Evolutionary conservation across 1,140 invertebrate species (phyloP).

Genomic region (Polypedilum pembai): DNA sequence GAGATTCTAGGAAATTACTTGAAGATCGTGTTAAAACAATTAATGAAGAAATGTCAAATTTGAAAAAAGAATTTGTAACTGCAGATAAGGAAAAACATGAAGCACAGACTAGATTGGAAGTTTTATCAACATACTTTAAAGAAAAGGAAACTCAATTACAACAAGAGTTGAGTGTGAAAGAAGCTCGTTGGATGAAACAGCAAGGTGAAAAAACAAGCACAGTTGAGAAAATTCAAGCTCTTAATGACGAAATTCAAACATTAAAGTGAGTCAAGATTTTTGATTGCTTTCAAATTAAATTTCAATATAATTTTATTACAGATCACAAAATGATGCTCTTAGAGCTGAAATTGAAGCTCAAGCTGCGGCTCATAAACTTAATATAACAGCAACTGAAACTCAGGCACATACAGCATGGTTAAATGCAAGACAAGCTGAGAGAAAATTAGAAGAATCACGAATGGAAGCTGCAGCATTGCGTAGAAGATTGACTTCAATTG

Average conservation of each 20-base stretch:
- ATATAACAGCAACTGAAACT: slow-evolving; percentile 64
- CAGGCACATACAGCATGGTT: slow-evolving; percentile 74
- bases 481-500: slow-evolving; percentile 55
- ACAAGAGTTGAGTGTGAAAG: slow-evolving; percentile 72
- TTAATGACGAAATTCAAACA: slow-evolving; percentile 72
- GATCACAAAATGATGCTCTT: slow-evolving; percentile 61
- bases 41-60: slow-evolving; percentile 42
- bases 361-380: slow-evolving; percentile 65
- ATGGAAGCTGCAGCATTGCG: slow-evolving; percentile 64
- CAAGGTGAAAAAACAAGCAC: slow-evolving; percentile 73
- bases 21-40: slow-evolving; percentile 38
- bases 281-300: slow-evolving; percentile 26
- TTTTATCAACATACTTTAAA: slow-evolving; percentile 79
- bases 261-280: slow-evolving; percentile 55
- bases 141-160: slow-evolving; percentile 78
- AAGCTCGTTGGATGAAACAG: slow-evolving; percentile 72
- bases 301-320: slow-evolving; percentile 34
- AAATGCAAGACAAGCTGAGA: slow-evolving; percentile 60
- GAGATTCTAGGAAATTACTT: slow-evolving; percentile 32
- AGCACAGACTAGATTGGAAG: slow-evolving; percentile 71
- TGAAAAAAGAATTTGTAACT: slow-evolving; percentile 58
- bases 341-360: slow-evolving; percentile 72
- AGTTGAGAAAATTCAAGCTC: slow-evolving; percentile 63
- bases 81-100: slow-evolving; percentile 71
- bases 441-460: slow-evolving; percentile 66